phyloP scores from a whole-genome alignment of 2,113 vertebrate species.

The Eulemur macaco region DNA sequence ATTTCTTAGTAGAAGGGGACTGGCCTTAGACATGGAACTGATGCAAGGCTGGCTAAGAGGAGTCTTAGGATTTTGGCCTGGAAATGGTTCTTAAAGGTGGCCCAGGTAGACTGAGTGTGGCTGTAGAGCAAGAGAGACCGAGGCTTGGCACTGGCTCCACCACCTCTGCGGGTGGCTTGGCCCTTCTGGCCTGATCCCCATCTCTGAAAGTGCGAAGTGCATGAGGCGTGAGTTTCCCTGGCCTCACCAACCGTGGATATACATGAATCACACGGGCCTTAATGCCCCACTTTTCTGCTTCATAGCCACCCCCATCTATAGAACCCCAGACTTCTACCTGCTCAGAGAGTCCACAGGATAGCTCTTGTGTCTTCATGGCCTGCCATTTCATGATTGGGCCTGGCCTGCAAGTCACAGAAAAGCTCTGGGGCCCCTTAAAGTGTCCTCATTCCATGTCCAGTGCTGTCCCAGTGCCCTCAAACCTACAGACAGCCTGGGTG shows the following conservation, averaged over 20 bases:
- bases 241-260: neutral
- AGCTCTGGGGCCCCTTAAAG: neutral
- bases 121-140: neutral
- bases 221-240: neutral
- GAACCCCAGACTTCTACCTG: neutral
- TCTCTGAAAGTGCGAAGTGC: neutral
- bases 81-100: neutral
- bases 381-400: neutral
- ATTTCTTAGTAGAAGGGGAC: neutral
- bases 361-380: neutral
- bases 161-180: neutral
- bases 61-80: neutral
- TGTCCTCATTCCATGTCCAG: neutral
- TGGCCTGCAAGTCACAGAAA: neutral
- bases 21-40: neutral
- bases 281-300: neutral
- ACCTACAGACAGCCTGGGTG: neutral
- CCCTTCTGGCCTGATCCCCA: neutral
- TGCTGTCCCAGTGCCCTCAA: neutral
- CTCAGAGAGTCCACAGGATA: neutral
- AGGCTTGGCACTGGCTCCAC: neutral
- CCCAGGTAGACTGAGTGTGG: neutral
- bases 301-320: too few species aligned
- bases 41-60: neutral
- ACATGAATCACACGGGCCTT: neutral